Evolutionary conservation across 2,797 vertebrate genomes (phyloP), one percentile per base, ranked within the genome.

Genomic region (Apodemus agrarius): DNA sequence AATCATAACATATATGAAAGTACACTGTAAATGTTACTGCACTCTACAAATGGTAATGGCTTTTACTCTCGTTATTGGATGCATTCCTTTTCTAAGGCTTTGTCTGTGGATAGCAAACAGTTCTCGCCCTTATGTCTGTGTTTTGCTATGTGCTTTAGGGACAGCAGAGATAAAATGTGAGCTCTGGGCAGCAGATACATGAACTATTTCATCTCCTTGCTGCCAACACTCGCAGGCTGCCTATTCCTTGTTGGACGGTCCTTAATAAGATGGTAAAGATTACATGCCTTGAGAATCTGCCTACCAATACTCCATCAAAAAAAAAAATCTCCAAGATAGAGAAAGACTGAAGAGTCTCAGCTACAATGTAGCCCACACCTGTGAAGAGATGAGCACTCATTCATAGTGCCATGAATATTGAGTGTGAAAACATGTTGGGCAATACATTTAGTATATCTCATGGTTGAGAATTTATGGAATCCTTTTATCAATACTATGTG

Each of bases 91-190:
- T 13, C 95, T 88, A 83, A 96, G 90, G 79, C 88, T 95, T 94
- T 92, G 80, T 96, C 91, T 95, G 81, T 46, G 89, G 88, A 95
- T 3, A 93, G 92, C 57, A 87, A 94, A 95, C 43, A 76, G 59
- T 94, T 86, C 52, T 93, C 85, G 76, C 40, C 59, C 40, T 6
- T 81, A 85, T 88, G 83, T 75, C 95, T 90, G 79, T 93, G 82
- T 93, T 96, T 82, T 67, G 49, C 82, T 93, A 40, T 78, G 89
- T 95, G 92, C 59, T 90, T 92, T 76, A 74, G 97, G 83, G 89
- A 93, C 81, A 81, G 89, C 24, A 19, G 59, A 89, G 92, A 92
- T 79, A 87, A 94, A 93, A 92, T 69, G 83, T 31, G 43, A 81
- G 57, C n/a, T 94, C 40, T 16, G 79, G 75, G 88, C 22, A 85